Evolutionary conservation across 2,797 vertebrate species (phyloP), one percentile per base, ranked within the genome.

Genomic region (Poeciliopsis gracilis): DNA sequence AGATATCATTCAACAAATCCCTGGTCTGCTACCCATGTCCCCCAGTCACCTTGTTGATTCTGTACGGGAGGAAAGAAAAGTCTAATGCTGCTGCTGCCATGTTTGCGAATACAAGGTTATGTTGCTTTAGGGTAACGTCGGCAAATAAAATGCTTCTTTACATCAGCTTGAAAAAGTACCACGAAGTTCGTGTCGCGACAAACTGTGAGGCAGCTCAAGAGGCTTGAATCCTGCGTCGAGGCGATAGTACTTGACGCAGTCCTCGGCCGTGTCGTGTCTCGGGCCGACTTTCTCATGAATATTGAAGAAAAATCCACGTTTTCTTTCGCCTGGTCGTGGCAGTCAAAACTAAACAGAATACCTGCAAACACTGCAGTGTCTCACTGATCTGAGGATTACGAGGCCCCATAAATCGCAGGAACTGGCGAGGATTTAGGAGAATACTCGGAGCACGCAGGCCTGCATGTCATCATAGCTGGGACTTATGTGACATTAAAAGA

Each of bases 1-100:
- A 91, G 90, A 91, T 93, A 93, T 90, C 87, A 63, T 87, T 92
- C 88, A 81, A 88, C 90, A 89, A 90, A 90, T 80, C 89, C 89
- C 88, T 83, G 86, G 86, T 88, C 86, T 76, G 82, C 75, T 83
- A 82, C 87, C 86, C 87, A 80, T 86, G 84, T 83, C 83, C 73
- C 78, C 79, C 77, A 79, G 80, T 83, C 79, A 84, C 84, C 78
- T 23, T 80, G 84, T 75, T 85, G 81, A 81, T 86, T 78, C 80
- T 77, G 28, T 73, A 78, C 45, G 51, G n/a, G 6, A 75, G 33
- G 1, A 53, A 38, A 63, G 13, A 23, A 46, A 75, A 75, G 38
- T 16, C 23, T 3, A 47, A 61, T 36, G 79, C 0, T 16, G 45
- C 0, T 16, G 45, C 38, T 79, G 45, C 41, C 2, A 15, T 10